Percentiles rank a stretch among this genome's conserved stretches.
Conservation (phyloP, 1,140 invertebrate species). For the Drosophila trapezifrons region DNA sequence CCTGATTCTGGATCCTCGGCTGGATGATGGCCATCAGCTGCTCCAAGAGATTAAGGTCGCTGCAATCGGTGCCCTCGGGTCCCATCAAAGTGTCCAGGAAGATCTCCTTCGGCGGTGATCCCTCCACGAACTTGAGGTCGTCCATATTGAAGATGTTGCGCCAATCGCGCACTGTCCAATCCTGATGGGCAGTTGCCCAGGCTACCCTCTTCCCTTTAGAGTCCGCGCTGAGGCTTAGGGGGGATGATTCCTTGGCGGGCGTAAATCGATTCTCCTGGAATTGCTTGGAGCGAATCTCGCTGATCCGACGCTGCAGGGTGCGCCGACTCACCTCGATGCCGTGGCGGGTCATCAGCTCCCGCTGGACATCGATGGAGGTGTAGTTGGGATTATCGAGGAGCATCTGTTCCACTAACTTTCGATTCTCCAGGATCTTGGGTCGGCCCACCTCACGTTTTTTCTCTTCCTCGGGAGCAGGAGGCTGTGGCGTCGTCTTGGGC, state of each 20-base stretch:
- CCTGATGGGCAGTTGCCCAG: conserved; percentile 60
- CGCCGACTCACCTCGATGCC: conserved; percentile 66
- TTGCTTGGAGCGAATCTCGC: conserved; percentile 49
- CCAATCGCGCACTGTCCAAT: conserved; percentile 67
- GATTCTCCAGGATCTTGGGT: conserved; percentile 60
- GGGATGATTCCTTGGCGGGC: neutral
- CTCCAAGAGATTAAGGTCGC: conserved; percentile 62
- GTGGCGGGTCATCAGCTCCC: conserved; percentile 27
- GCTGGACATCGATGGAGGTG: conserved; percentile 68
- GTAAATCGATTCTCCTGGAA: neutral
- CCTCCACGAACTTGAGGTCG: conserved; percentile 43
- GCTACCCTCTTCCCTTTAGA: conserved; percentile 32
- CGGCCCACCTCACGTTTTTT: conserved; percentile 51
- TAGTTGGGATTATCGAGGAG: conserved; percentile 49
- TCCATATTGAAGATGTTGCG: conserved; percentile 75
- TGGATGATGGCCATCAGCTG: conserved; percentile 64
- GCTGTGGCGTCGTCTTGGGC: neutral
- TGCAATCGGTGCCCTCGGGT: conserved; percentile 40
- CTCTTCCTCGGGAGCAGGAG: conserved; percentile 15
- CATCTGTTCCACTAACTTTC: conserved; percentile 46
- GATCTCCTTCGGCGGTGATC: conserved; percentile 46
- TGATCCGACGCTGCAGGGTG: conserved; percentile 63
- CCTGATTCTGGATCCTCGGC: conserved; percentile 52
- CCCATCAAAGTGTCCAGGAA: conserved; percentile 61
- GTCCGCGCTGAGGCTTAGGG: conserved; percentile 8